Evolutionary conservation across 1,140 invertebrate genomes (phyloP), one percentile per base, ranked within the genome.

Genomic region (Andricus grossulariae): DNA sequence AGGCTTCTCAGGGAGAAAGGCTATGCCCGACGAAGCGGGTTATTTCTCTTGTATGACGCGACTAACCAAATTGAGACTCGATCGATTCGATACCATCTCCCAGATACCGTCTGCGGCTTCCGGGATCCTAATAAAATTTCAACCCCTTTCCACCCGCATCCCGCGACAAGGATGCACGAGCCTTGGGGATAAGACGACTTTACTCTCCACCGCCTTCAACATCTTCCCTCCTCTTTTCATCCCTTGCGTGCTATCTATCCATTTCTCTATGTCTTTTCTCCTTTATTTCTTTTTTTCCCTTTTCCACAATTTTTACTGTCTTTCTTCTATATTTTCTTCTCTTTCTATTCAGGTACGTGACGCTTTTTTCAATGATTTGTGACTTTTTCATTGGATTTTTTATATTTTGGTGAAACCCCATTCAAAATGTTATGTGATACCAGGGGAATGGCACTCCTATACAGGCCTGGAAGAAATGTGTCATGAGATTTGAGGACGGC

Each of bases 41-140:
- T 86, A 87, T 86, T 83, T 81, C 80, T 86, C 83, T 87, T 85
- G 81, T 85, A 86, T 84, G 85, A 87, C 83, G 82, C 78, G 80
- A 86, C 82, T 83, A 84, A 86, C 83, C 81, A 87, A 87, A 87
- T 87, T 87, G 84, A 84, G 84, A 86, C 73, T 85, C 84, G 83
- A 88, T 88, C 87, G 85, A 86, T 83, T 84, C 77, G 83, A 87
- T 84, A 82, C 66, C 76, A 73, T 80, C 75, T 71, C 55, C 19
- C 25, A 32, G 25, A 66, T 16, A 66, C 60, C 60, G 80, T 82
- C 75, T 81, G 76, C 73, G 79, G 84, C 74, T 84, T 85, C 75
- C 74, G 80, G 74, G 77, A 84, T 85, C 83, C 83, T 86, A 86
- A 87, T 86, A 84, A 84, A 87, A 87, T 88, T 83, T 82, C 79